Conservation (phyloP, 2,888 invertebrate genomes). For the Uloborus plumipes region DNA sequence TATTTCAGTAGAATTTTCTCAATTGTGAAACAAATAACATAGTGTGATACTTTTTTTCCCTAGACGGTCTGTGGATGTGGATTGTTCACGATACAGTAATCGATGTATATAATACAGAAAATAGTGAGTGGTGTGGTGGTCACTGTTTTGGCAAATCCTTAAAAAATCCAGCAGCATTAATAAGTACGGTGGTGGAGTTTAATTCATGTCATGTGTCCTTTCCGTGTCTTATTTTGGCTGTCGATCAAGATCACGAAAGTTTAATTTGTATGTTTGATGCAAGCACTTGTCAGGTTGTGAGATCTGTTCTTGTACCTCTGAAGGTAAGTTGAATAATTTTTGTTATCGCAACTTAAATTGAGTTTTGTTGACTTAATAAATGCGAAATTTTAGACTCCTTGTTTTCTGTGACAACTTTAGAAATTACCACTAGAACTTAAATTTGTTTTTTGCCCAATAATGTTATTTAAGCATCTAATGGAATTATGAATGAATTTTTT, state of each 20-base stretch:
- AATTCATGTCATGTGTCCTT: constrained; percentile 25
- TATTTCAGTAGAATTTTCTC: too few relatives aligned
- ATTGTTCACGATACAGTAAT: constrained; percentile 40
- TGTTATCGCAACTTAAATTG: too few relatives aligned
- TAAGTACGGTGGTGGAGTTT: constrained; percentile 43
- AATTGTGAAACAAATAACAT: too few relatives aligned
- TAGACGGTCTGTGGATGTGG: constrained; percentile 58
- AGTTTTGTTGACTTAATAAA: background rate
- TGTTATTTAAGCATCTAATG: background rate
- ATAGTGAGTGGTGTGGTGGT: constrained; percentile 44
- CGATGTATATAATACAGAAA: constrained; percentile 45
- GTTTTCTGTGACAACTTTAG: too few relatives aligned
- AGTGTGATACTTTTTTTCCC: too few relatives aligned
- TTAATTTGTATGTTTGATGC: constrained; percentile 54
- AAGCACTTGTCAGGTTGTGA: constrained; percentile 29
- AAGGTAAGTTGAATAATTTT: constrained; percentile 38
- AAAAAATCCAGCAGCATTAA: constrained; percentile 45
- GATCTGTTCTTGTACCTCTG: constrained; percentile 35
- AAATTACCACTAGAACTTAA: too few relatives aligned
- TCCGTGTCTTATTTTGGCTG: constrained; percentile 33
- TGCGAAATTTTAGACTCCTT: too few relatives aligned
- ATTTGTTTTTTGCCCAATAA: too few relatives aligned
- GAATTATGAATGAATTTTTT: too few relatives aligned
- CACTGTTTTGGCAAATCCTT: constrained; percentile 38
- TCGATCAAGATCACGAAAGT: constrained; percentile 43